Evolutionary conservation across 2,113 vertebrate species (phyloP), one percentile per base, ranked within the genome.

Genomic region (Tilapia sparmanii): DNA sequence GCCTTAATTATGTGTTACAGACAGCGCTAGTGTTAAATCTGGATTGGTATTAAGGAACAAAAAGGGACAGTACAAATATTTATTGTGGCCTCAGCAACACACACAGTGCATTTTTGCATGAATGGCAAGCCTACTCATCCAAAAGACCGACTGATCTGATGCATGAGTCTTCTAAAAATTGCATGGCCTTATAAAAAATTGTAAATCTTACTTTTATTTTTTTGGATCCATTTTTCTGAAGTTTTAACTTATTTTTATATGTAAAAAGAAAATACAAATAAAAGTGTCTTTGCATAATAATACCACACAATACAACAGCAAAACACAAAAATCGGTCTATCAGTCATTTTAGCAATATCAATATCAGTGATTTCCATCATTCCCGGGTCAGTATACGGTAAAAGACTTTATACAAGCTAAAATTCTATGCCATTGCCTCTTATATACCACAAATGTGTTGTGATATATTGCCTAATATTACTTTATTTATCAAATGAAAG

Each of bases 181-280:
- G 95, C 95, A 96, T 95, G 95, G 95, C 95, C 94, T 96, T 95
- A 96, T 91, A 92, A 68, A 84, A 87, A 93, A 90, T 83, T 95
- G 92, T 93, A 95, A 91, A 95, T 93, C 87, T 73, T 89, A 82
- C 53, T 93, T 93, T 91, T 90, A 90, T 92, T 90, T 94, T 93
- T 94, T 93, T 63, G 59, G 68, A 91, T 93, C 89, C 45, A 87
- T 92, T 94, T 92, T 59, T 93, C 94, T 87, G 90, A 93, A 93
- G 73, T 91, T 93, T 87, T 92, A 95, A 92, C 88, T 95, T 95
- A 96, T 96, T 96, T 95, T 95, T 96, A 83, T 95, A 96, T 91
- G 90, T 92, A 94, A 94, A 91, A 79, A 86, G 13, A 87, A 52
- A 80, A 82, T 3, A 84, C 87, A 93, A 92, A 90, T 33, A 88